These are phyloP conservation scores for Palythoa grandis DNA, from an alignment of 92 coral and sea anemone genomes.

Conservation along the genomic window DNA sequence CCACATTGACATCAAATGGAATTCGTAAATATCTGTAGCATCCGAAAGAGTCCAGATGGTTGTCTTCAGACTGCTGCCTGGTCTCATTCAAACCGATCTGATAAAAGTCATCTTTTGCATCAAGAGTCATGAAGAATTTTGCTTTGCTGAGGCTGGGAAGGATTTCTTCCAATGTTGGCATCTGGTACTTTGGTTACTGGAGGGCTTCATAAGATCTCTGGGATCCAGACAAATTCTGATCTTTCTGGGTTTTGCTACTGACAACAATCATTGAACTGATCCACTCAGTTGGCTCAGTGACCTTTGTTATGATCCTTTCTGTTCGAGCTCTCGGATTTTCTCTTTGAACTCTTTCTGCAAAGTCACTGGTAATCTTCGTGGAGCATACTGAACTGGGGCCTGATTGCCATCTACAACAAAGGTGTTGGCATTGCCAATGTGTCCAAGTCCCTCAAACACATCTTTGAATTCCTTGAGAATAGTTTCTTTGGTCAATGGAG, in stretches of 20 bases:
- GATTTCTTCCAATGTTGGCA: not conserved
- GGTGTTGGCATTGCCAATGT: no score
- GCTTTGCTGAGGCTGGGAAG: not conserved
- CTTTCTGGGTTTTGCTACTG: not conserved
- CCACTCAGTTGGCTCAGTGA: no score
- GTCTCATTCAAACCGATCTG: not conserved
- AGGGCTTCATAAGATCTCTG: not conserved
- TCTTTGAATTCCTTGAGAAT: no score
- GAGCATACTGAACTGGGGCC: no score
- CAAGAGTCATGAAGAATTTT: not conserved
- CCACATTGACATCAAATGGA: no score
- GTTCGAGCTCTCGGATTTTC: no score
- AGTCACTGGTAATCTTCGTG: no score
- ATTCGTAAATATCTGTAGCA: not conserved
- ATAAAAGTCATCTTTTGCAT: not conserved
- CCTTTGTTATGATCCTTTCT: no score
- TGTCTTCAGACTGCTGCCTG: not conserved
- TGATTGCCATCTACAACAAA: no score
- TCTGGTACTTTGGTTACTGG: not conserved
- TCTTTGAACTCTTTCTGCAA: no score
- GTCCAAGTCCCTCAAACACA: no score
- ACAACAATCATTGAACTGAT: not conserved
- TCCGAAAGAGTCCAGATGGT: not conserved
- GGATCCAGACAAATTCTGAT: not conserved
- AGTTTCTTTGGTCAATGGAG: no score